Conservation (phyloP, 2,797 vertebrate genomes). For the Lithobates pipiens region DNA sequence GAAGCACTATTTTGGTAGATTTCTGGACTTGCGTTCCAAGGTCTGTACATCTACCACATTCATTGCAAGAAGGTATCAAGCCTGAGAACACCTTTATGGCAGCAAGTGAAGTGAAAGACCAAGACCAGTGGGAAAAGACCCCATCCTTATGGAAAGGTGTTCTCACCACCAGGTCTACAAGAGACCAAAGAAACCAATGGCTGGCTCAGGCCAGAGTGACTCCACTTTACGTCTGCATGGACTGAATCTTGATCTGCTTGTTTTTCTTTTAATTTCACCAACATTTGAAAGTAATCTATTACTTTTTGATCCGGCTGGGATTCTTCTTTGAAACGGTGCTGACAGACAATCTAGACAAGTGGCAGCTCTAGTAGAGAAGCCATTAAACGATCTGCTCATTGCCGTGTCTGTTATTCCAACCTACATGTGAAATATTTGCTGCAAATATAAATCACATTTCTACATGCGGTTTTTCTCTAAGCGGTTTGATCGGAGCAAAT, state of each 20-base stretch:
- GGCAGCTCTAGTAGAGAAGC: not conserved
- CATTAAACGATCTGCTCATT: constrained; percentile 7
- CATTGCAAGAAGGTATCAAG: too few relatives aligned
- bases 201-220: not conserved
- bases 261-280: not conserved
- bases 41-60: too few relatives aligned
- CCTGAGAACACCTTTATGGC: too few relatives aligned
- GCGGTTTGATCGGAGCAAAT: constrained; percentile 56
- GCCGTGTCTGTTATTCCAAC: constrained; percentile 26
- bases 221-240: not conserved
- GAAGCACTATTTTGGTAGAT: too few relatives aligned
- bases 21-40: too few relatives aligned
- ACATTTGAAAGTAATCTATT: not conserved
- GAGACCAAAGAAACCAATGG: not conserved
- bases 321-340: not conserved
- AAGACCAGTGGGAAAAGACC: too few relatives aligned
- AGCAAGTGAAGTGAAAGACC: too few relatives aligned
- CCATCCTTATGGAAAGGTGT: not conserved
- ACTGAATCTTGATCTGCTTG: not conserved
- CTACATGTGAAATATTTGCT: constrained; percentile 38
- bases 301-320: not conserved
- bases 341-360: not conserved
- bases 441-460: constrained; percentile 56
- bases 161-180: not conserved
- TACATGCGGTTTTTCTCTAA: constrained; percentile 48